A percentile compares a stretch with the other conserved stretches of the same genome.
phyloP scores from a whole-genome alignment of 2,113 vertebrate species.

The Melanotaenia duboulayi region DNA sequence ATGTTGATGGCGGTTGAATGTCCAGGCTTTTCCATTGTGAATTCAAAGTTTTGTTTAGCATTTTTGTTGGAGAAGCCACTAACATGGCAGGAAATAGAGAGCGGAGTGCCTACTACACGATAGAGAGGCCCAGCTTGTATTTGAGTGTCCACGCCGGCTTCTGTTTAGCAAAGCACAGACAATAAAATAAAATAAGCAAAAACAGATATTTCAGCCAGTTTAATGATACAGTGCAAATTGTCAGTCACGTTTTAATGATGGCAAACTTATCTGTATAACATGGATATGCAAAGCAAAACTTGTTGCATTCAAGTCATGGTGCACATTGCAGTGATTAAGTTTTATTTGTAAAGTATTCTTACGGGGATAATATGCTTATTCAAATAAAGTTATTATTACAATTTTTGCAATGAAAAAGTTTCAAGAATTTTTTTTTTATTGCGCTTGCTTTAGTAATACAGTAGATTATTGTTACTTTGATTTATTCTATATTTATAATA shows the following conservation, averaged over 20 bases:
- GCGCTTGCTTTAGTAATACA: too few species aligned
- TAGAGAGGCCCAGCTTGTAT: slow-evolving; percentile 86
- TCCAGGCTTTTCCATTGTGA: slow-evolving; percentile 63
- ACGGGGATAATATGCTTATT: background rate
- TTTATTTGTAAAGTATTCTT: too few species aligned
- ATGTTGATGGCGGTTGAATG: slow-evolving; percentile 54
- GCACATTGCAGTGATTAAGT: background rate
- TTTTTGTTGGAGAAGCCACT: slow-evolving; percentile 73
- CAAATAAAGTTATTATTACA: background rate
- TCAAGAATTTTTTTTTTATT: too few species aligned
- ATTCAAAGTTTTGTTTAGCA: slow-evolving; percentile 77
- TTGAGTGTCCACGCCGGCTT: slow-evolving; percentile 58
- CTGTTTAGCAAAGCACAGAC: slow-evolving; percentile 41
- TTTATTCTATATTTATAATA: too few species aligned
- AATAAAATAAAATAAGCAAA: background rate
- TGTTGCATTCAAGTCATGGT: background rate
- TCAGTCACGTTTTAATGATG: background rate
- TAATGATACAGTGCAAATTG: background rate
- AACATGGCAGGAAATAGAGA: slow-evolving; percentile 86
- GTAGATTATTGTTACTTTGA: too few species aligned
- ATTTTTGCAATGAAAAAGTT: background rate
- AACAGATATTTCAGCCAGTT: background rate
- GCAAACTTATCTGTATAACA: background rate
- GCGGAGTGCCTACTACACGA: slow-evolving; percentile 74
- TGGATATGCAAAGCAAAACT: background rate